Evolutionary conservation across 2,888 invertebrate genomes (phyloP), one percentile per base, ranked within the genome.

Genomic region (Parelbella ahira): DNA sequence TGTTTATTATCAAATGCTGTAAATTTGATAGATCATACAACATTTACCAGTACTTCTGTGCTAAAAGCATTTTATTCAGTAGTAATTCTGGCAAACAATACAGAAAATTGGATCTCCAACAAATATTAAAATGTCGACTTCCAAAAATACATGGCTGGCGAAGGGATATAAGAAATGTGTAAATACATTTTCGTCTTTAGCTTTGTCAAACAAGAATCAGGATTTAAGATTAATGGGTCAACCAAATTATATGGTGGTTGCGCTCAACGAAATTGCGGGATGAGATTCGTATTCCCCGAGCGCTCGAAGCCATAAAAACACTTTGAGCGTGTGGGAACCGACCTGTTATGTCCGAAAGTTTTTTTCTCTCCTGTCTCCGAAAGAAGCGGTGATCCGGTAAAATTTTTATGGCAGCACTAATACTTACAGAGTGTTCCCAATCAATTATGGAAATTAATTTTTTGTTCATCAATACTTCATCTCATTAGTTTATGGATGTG

Each of bases 181-280:
- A 41, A 41, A 41, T 41, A 34, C 9, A 8, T 41, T 33, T 21
- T 41, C 34, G 33, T 34, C 33, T 27, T 33, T 41, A 11, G 41
- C 28, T 33, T 34, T 79, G 82, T 81, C 82, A 77, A 75, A 76
- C 68, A 70, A 60, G 56, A 62, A 68, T 70, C 63, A 60, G 28
- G 33, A 6, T 29, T 28, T 34, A 77, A 77, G 81, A 81, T 83
- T 79, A 75, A 84, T 82, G 75, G 58, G 52, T 41, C 54, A n/a
- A 59, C 66, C 58, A 83, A 83, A 83, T 84, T 83, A 83, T 70
- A 81, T 68, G 73, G 77, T 79, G 68, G 66, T 60, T 56, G 65
- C 58, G 49, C 20, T 59, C 63, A 61, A 67, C 67, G 56, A 78
- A 81, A 83, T 80, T 79, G 76, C 68, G 60, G 65, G 62, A 59